Evolutionary conservation across 1,140 invertebrate genomes (phyloP).

Genomic region (Drosophila funebris): DNA sequence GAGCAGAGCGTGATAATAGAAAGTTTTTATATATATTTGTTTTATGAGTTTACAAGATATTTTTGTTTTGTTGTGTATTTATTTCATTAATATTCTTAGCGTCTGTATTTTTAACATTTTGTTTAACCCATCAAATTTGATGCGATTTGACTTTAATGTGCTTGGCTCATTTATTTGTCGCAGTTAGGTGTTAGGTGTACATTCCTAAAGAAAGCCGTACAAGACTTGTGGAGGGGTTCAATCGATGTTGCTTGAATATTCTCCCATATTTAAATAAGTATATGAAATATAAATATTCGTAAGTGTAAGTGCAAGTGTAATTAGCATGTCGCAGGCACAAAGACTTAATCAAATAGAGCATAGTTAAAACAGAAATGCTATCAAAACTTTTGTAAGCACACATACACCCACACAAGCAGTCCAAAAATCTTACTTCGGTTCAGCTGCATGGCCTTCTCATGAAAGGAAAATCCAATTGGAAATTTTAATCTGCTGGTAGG

Average conservation of each 20-base stretch:
- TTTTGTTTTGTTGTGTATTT: conserved; percentile 27
- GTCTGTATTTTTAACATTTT: conserved; percentile 57
- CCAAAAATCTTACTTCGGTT: conserved; percentile 3
- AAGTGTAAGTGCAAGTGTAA: conserved; percentile 41
- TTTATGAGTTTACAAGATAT: conserved; percentile 72
- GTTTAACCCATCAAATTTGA: conserved; percentile 24
- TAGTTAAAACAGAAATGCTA: conserved; percentile 52
- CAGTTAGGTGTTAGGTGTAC: no score
- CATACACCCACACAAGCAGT: conserved; percentile 27
- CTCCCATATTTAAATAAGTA: not conserved
- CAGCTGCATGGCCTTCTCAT: conserved; percentile 42
- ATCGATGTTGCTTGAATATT: not conserved
- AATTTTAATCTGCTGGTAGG: conserved; percentile 71
- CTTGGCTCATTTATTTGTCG: conserved; percentile 5
- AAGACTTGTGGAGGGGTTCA: conserved; percentile 10
- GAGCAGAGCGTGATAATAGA: conserved; percentile 80
- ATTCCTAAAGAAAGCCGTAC: no score
- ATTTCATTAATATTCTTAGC: conserved; percentile 44
- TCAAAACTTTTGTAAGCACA: conserved; percentile 64
- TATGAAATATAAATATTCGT: not conserved
- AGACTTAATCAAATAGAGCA: conserved; percentile 44
- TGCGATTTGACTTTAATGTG: conserved; percentile 60
- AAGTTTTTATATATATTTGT: conserved; percentile 78
- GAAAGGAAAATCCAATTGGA: conserved; percentile 50
- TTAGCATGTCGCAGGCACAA: conserved; percentile 51